Percentiles rank a stretch among this genome's conserved stretches.
These are phyloP conservation scores for Ophion ventricosus DNA, from an alignment of 2,888 invertebrate species.

Conservation along the genomic window DNA sequence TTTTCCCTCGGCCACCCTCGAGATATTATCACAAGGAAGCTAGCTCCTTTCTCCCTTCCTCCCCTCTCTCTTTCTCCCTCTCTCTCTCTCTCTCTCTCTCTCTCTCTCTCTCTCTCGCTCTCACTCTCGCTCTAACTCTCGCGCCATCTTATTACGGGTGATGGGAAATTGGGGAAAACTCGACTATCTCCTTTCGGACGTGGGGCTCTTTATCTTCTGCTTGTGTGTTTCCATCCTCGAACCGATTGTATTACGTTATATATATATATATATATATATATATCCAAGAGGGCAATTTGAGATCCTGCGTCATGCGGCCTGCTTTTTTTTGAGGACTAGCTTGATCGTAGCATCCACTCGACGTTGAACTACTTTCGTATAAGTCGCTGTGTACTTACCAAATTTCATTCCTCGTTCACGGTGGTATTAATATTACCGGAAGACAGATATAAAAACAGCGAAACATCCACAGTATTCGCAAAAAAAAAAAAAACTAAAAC, in stretches of 20 bases:
- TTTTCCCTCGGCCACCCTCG: constrained; percentile 57
- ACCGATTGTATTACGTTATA: constrained; percentile 64
- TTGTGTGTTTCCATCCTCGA: constrained; percentile 18
- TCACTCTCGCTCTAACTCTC: not conserved
- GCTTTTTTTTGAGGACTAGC: constrained; percentile 18
- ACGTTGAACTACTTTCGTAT: constrained; percentile 10
- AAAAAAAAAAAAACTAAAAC: not conserved
- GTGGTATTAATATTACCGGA: constrained; percentile 10
- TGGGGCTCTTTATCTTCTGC: constrained; percentile 52
- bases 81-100: not conserved
- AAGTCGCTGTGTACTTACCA: constrained; percentile 28
- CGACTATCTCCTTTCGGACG: constrained; percentile 56
- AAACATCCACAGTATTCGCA: not conserved
- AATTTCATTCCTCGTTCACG: constrained; percentile 18
- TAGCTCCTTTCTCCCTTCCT: constrained; percentile 26
- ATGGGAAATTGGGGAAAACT: constrained; percentile 52
- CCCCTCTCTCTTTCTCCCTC: not conserved
- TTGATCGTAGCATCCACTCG: constrained; percentile 26
- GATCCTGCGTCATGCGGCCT: constrained; percentile 38
- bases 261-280: constrained; percentile 22
- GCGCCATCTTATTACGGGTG: constrained; percentile 16
- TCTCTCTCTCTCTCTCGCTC: not conserved
- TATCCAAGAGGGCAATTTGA: constrained; percentile 41
- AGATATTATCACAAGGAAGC: constrained; percentile 60
- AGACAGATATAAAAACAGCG: constrained; percentile 6